Evolutionary conservation across 2,797 vertebrate genomes (phyloP).

Genomic region (Scleropages formosus): DNA sequence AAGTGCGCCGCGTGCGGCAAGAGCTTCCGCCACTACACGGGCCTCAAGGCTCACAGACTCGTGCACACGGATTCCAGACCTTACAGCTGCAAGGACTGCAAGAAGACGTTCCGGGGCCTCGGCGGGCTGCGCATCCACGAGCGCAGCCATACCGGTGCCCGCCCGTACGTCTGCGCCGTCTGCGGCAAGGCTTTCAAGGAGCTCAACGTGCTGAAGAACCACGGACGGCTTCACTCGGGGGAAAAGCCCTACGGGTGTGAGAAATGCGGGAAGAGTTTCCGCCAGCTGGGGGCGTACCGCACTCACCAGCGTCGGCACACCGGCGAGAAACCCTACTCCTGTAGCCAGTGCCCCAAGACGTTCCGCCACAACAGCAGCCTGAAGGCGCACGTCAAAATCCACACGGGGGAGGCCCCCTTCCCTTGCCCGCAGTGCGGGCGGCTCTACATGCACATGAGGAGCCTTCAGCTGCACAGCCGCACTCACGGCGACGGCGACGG

Average conservation of each 20-base stretch:
- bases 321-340: slow-evolving; percentile 30
- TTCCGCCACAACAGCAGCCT: slow-evolving; percentile 22
- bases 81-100: slow-evolving; percentile 31
- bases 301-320: slow-evolving; percentile 33
- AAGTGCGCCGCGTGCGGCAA: slow-evolving; percentile 30
- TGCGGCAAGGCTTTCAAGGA: slow-evolving; percentile 25
- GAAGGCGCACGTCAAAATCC: slow-evolving; percentile 32
- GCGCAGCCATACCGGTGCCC: slow-evolving; percentile 29
- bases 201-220: slow-evolving; percentile 18
- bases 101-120: slow-evolving; percentile 13
- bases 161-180: slow-evolving; percentile 22
- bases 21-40: slow-evolving; percentile 26
- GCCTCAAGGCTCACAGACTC: slow-evolving; percentile 30
- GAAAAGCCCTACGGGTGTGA: slow-evolving; percentile 33
- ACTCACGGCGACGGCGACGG: slow-evolving; percentile 23
- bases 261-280: slow-evolving; percentile 27
- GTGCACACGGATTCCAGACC: slow-evolving; percentile 34
- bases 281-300: slow-evolving; percentile 26
- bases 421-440: slow-evolving; percentile 18
- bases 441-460: slow-evolving; percentile 31
- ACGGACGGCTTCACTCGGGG: slow-evolving; percentile 32
- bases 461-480: slow-evolving; percentile 31
- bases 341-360: slow-evolving; percentile 31
- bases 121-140: slow-evolving; percentile 25
- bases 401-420: slow-evolving; percentile 32